phyloP scores from a whole-genome alignment of 2,797 vertebrate genomes.

The Otus scops region DNA sequence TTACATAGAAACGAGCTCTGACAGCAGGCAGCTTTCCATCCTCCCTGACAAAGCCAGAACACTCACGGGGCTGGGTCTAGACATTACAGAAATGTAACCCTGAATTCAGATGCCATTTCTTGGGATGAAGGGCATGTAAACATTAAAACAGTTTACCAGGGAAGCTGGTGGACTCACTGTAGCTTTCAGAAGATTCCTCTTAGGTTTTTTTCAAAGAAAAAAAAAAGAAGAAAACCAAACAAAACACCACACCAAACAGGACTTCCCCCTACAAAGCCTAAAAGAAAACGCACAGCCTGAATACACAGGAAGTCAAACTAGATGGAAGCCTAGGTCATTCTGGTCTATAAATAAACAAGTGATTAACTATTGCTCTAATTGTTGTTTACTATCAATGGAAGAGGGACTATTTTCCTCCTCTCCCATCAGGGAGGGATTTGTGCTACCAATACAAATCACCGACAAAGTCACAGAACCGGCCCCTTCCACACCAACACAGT shows the following conservation, averaged over 20 bases:
- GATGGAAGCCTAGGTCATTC: background rate
- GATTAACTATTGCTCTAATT: constrained; percentile 9
- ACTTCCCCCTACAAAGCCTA: background rate
- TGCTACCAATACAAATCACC: background rate
- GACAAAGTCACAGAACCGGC: background rate
- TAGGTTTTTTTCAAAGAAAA: background rate
- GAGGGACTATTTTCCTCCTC: background rate
- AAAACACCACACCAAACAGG: background rate
- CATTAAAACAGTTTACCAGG: background rate
- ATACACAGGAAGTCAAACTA: constrained; percentile 13
- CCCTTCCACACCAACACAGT: background rate
- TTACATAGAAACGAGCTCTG: accelerated
- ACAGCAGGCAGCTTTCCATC: background rate
- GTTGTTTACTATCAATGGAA: background rate
- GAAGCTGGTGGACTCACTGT: background rate
- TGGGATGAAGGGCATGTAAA: background rate
- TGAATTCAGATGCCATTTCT: background rate
- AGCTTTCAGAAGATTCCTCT: background rate
- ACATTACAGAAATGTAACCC: background rate
- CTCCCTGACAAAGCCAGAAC: background rate
- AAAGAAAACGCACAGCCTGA: background rate
- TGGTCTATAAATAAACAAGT: constrained; percentile 7
- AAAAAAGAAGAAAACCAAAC: too few relatives aligned
- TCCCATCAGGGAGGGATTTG: background rate
- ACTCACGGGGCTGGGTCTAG: background rate